These are phyloP conservation scores for Cylas formicarius DNA, from an alignment of 1,140 invertebrate genomes.

Conservation along the genomic window DNA sequence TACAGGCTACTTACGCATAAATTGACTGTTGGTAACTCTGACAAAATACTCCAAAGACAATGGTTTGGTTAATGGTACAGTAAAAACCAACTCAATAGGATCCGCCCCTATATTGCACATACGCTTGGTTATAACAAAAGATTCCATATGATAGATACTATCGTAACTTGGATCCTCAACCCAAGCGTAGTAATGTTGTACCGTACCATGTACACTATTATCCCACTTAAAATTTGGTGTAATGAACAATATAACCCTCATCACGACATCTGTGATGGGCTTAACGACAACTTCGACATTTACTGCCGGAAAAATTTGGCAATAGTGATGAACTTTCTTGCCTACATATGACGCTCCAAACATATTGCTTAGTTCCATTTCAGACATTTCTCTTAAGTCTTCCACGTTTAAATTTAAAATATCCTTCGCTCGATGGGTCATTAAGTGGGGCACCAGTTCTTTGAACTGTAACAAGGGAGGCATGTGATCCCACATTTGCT, in stretches of 20 bases:
- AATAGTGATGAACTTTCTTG: slow-evolving; percentile 71
- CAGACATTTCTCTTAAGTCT: slow-evolving; percentile 75
- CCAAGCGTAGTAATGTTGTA: slow-evolving; percentile 95
- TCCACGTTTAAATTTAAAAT: slow-evolving; percentile 59
- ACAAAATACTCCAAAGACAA: slow-evolving; percentile 90
- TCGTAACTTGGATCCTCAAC: slow-evolving; percentile 92
- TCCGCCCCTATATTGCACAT: slow-evolving; percentile 59
- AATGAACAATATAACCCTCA: slow-evolving; percentile 79
- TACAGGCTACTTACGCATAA: slow-evolving; percentile 60
- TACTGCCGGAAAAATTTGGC: slow-evolving; percentile 84
- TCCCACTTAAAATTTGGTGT: slow-evolving; percentile 86
- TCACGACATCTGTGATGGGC: slow-evolving; percentile 89
- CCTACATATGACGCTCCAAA: slow-evolving; percentile 73
- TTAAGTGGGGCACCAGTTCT: slow-evolving; percentile 48
- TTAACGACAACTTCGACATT: slow-evolving; percentile 79
- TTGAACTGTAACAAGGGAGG: slow-evolving; percentile 82
- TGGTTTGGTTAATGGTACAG: slow-evolving; percentile 90
- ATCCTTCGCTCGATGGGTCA: slow-evolving; percentile 50
- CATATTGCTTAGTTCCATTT: slow-evolving; percentile 74
- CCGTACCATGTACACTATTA: slow-evolving; percentile 77
- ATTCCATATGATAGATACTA: slow-evolving; percentile 94
- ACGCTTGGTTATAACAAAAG: slow-evolving; percentile 84
- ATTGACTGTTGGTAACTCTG: slow-evolving; percentile 78
- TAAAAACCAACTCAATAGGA: slow-evolving; percentile 83
- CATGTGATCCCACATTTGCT: slow-evolving; percentile 81